phyloP scores from a whole-genome alignment of 2,113 vertebrate genomes.

The Piprites chloris region DNA sequence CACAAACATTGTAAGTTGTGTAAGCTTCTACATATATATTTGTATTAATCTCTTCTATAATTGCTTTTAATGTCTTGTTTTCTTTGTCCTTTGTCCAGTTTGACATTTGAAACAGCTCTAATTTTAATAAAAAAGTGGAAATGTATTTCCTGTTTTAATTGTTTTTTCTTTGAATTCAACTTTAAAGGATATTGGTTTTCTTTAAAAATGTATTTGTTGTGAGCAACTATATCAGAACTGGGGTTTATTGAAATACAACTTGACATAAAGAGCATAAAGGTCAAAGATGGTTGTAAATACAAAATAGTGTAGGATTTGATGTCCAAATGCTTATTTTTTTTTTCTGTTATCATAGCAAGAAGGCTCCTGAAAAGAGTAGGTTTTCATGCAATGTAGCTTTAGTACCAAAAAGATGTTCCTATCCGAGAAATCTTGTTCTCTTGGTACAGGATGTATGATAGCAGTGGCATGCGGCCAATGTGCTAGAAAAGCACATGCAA shows the following conservation, averaged over 20 bases:
- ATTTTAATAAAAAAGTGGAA: not conserved
- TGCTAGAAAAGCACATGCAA: not conserved
- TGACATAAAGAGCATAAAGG: not conserved
- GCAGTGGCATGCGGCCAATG: not conserved
- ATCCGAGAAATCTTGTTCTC: not conserved
- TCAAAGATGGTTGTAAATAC: not conserved
- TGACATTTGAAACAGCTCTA: not conserved
- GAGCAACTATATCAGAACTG: not conserved
- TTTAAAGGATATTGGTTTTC: not conserved
- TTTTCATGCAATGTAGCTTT: not conserved
- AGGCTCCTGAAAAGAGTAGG: not conserved
- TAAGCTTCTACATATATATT: not conserved
- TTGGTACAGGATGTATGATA: not conserved
- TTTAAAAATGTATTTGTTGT: not conserved
- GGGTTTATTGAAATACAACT: not conserved
- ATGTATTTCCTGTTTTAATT: not conserved
- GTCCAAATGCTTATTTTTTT: not conserved
- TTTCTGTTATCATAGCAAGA: not conserved
- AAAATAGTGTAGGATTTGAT: not conserved
- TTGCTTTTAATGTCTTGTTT: not conserved
- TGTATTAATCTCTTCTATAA: not conserved
- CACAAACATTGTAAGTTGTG: not conserved
- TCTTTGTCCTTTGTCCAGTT: not conserved
- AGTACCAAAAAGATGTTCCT: not conserved
- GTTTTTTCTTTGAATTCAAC: not conserved